These are phyloP conservation scores for Rhagonycha lutea DNA, from an alignment of 2,888 invertebrate species.

Conservation along the genomic window DNA sequence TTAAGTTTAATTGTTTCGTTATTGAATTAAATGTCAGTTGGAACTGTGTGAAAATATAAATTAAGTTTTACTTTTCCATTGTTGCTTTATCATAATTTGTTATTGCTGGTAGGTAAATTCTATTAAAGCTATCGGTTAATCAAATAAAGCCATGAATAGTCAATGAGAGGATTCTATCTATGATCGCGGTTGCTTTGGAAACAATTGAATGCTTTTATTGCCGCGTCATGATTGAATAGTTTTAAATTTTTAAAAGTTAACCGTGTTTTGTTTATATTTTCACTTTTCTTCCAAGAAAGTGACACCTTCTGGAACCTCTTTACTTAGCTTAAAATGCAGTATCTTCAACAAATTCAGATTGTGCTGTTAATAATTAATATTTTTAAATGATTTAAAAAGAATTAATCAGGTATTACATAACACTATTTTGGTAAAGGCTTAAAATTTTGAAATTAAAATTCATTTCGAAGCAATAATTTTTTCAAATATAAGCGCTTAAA, in stretches of 20 bases:
- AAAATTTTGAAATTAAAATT: no score
- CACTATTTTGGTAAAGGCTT: no score
- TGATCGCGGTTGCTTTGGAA: constrained; percentile 35
- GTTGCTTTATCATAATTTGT: background rate
- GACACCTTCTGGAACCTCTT: background rate
- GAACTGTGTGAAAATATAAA: background rate
- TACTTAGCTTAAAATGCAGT: no score
- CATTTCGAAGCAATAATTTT: no score
- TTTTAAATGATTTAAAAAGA: no score
- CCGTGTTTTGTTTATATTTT: background rate
- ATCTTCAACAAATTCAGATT: background rate
- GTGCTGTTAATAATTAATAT: no score
- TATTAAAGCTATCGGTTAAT: constrained; percentile 39
- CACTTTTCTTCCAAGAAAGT: background rate
- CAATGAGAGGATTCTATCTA: constrained; percentile 36
- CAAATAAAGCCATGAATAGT: constrained; percentile 40
- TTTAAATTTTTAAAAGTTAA: background rate
- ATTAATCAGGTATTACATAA: no score
- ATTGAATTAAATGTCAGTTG: background rate
- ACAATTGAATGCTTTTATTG: constrained; percentile 31
- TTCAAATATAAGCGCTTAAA: no score
- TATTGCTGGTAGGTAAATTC: constrained; percentile 21
- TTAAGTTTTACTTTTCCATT: background rate
- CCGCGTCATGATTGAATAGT: constrained; percentile 24
- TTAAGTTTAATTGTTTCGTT: background rate